Percentiles rank a stretch among this genome's conserved stretches.
Evolutionary conservation across 1,140 invertebrate genomes (phyloP).

Genomic region (Zaprionus nigranus): DNA sequence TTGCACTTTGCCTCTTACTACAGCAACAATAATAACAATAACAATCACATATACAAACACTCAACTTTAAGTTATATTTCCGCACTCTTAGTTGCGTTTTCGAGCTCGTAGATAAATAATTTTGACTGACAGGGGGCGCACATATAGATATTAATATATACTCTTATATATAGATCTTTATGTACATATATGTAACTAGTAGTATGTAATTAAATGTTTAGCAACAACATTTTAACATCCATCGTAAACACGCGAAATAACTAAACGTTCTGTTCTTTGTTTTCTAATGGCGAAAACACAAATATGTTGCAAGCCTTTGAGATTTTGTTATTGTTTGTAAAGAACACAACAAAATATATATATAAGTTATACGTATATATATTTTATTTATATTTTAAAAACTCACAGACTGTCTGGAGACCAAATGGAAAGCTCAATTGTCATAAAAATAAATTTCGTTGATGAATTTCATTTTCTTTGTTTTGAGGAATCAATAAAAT

Average conservation of each 20-base stretch:
- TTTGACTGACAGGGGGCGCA: constrained; percentile 59
- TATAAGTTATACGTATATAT: constrained; percentile 3
- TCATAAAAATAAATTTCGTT: constrained; percentile 17
- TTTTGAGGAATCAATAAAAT: constrained; percentile 16
- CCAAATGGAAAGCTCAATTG: constrained; percentile 7
- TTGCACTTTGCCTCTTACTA: constrained; percentile 57
- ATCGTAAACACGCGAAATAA: constrained; percentile 39
- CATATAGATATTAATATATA: constrained; percentile 45
- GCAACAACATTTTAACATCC: constrained; percentile 20
- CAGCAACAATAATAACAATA: constrained; percentile 9
- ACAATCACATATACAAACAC: constrained; percentile 20
- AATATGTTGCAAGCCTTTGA: constrained; percentile 12
- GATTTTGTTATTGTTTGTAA: constrained; percentile 28
- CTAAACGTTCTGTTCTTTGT: constrained; percentile 17
- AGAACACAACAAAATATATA: constrained; percentile 4
- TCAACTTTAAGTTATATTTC: constrained; percentile 71
- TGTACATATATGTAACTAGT: constrained; percentile 3
- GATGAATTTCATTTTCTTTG: constrained; percentile 28
- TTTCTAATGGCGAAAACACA: constrained; percentile 19
- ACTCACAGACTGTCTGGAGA: constrained; percentile 21
- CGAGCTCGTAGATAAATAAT: constrained; percentile 57
- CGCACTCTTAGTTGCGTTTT: constrained; percentile 53
- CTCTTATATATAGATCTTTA: constrained; percentile 25
- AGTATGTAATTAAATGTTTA: constrained; percentile 10
- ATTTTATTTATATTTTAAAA: constrained; percentile 14